These are phyloP conservation scores for Drosophila maculinotata DNA, from an alignment of 2,888 invertebrate species.

Conservation along the genomic window DNA sequence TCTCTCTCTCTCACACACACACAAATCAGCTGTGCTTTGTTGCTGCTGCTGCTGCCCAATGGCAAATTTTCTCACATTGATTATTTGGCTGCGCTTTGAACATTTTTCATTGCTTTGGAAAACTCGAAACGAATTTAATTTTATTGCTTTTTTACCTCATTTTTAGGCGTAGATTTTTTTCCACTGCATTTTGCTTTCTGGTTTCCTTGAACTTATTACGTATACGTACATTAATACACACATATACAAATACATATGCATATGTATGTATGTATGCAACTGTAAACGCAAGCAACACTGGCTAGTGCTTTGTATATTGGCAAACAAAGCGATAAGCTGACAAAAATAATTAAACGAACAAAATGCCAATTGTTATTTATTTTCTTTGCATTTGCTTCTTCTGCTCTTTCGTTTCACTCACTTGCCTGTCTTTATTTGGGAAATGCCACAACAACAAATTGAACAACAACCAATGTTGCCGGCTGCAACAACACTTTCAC, in stretches of 20 bases:
- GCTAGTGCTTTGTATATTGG: conserved; percentile 42
- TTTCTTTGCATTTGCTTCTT: conserved; percentile 41
- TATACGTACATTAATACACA: conserved; percentile 31
- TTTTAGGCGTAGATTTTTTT: conserved; percentile 35
- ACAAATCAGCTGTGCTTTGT: conserved; percentile 55
- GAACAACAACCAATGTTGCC: conserved; percentile 42
- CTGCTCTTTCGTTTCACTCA: conserved; percentile 23
- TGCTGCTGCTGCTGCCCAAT: conserved; percentile 32
- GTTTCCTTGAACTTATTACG: conserved; percentile 58
- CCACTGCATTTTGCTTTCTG: conserved; percentile 54
- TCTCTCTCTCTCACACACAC: conserved; percentile 13
- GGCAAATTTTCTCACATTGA: conserved; percentile 60
- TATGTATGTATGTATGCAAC: conserved; percentile 18
- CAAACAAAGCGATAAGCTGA: conserved; percentile 26
- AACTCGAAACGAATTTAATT: conserved; percentile 21
- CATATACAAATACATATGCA: conserved; percentile 7
- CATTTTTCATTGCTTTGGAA: conserved; percentile 33
- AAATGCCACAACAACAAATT: conserved; percentile 64
- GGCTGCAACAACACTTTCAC: conserved; percentile 59
- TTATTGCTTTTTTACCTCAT: conserved; percentile 48
- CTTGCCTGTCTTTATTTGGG: conserved; percentile 51
- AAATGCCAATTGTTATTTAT: conserved; percentile 40
- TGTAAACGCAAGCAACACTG: conserved; percentile 35
- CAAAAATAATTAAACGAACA: conserved; percentile 34
- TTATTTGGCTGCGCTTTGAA: conserved; percentile 49